Base-by-base conservation (phyloP, 2,888 invertebrate species). In the Chrysina gloriosa region DNA sequence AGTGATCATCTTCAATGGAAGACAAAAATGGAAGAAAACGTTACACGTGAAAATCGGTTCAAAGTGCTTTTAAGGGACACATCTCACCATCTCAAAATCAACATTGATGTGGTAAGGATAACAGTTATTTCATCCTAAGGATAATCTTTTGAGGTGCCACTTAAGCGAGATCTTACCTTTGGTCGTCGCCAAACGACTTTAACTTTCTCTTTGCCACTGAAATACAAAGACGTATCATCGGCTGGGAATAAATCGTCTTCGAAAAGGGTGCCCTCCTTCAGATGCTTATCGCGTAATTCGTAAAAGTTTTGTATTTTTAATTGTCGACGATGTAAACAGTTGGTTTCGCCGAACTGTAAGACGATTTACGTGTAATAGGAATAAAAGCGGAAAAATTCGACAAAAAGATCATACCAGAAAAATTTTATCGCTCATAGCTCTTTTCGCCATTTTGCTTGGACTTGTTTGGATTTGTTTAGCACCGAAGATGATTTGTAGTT, bases 241-340 rank as follows among this genome's bases (percentile, higher is more conserved):
- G 58, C 58, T 16, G 58, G 58, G 9, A 61, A 61, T n/a, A n/a
- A 7, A 9, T 27, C 27, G 16, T 61, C 58, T 61, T 61, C 27
- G 7, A 42, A 61, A 3, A 61, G 42, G 4, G 42, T 61, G 5
- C 19, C 27, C 27, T 61, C 58, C 11, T 61, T 42, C 4, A 61
- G 23, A 42, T 61, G 58, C 27, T 61, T 45, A 14, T 42, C 39
- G 14, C 58, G 58, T 42, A 61, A 29, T 27, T 14, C 2, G 14
- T 61, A 27, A 25, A 61, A 61, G 45, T 61, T 11, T 27, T 61
- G 58, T 14, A 27, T 4, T 4, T 5, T 16, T 16, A n/a, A 14
- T 3, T 25, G 25, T 2, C 42, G 9, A 3, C 42, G 42, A 11
- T 23, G 21, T 2, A 7, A 36, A 1, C 16, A 14, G n/a, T 19